Base-by-base conservation (phyloP, 2,888 invertebrate species). In the Eurois occulta region DNA sequence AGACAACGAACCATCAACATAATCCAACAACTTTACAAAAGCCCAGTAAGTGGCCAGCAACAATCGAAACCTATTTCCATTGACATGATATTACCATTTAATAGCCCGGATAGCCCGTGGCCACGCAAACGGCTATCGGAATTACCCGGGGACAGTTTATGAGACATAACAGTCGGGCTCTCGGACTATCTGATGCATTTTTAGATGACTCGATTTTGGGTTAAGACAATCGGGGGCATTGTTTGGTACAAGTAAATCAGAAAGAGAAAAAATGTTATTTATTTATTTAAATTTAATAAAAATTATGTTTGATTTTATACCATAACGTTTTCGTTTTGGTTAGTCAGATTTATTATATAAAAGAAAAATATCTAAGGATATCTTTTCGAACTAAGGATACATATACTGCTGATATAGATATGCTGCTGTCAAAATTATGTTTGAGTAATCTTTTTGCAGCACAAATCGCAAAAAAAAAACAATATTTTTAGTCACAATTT, bases 171-270 rank as follows among this genome's bases (percentile, higher is more conserved):
- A 91, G 91, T 87, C 91, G 90, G 86, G 72, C 68, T 84, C 78
- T 75, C 55, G 62, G 81, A 80, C 86, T 88, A 88, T 88, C 88
- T 88, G 88, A 88, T 88, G 89, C 88, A 96, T 96, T 96, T 96
- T 96, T 95, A 95, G 94, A 91, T 87, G 91, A 93, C 92, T 90
- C 93, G 92, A 92, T 93, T 94, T 93, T 93, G 92, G 96, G 95
- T 95, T 94, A 95, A 95, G 94, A 96, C 96, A 96, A 95, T 96
- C 91, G 94, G 75, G 78, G 87, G 43, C 21, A 52, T 71, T 52
- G 81, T 69, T 64, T 91, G 93, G 91, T 84, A 21, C 77, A 90
- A 91, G 87, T 69, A 0, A 62, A 2, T 24, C 5, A 6, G 1
- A 8, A 72, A 21, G n/a, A n/a, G n/a, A n/a, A n/a, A n/a, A n/a